Conservation (phyloP, 2,888 invertebrate genomes). For the Eupithecia tripunctaria region DNA sequence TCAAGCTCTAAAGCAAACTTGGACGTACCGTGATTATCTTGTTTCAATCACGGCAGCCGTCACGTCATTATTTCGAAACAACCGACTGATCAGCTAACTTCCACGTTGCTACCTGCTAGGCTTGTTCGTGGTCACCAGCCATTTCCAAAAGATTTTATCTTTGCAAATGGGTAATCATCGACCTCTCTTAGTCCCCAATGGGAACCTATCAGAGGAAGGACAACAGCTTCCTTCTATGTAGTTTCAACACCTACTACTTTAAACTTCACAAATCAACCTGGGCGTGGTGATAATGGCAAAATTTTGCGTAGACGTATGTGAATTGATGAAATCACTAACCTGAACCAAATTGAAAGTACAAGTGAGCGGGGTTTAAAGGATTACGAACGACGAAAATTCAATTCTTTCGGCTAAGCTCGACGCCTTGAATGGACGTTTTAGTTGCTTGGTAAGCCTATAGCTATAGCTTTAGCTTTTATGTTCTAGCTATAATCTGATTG, state of each 20-base stretch:
- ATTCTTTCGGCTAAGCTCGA: background rate
- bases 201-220: too few species aligned
- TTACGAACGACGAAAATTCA: background rate
- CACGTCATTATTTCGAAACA: constrained; percentile 45
- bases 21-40: constrained; percentile 37
- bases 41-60: constrained; percentile 36
- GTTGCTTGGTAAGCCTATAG: background rate
- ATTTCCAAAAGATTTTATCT: background rate
- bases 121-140: background rate
- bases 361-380: too few species aligned
- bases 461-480: background rate
- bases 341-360: too few species aligned
- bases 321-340: too few species aligned
- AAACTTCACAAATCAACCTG: too few species aligned
- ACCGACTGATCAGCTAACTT: constrained; percentile 54
- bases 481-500: background rate
- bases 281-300: too few species aligned
- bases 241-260: too few species aligned
- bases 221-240: too few species aligned
- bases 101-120: constrained; percentile 25
- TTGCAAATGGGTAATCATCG: background rate
- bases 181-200: too few species aligned
- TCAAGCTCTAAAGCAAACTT: constrained; percentile 12
- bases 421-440: background rate
- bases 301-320: too few species aligned